These are phyloP conservation scores for Limenitis camilla DNA, from an alignment of 2,888 invertebrate genomes.

Conservation along the genomic window DNA sequence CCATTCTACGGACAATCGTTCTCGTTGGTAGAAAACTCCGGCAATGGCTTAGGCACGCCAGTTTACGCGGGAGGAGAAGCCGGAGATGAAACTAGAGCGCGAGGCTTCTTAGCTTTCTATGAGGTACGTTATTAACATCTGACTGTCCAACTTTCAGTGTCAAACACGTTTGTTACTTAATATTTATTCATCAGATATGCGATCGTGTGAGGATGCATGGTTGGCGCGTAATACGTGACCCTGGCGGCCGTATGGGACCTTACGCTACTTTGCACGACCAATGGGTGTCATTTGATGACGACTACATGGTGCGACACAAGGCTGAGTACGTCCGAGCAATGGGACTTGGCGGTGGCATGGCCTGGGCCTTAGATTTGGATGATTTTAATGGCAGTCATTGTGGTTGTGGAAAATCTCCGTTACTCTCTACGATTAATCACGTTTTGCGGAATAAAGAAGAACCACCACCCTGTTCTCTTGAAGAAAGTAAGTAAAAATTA, in stretches of 20 bases:
- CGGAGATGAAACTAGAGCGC: conserved; percentile 88
- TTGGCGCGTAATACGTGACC: conserved; percentile 86
- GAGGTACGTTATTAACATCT: conserved; percentile 73
- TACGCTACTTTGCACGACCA: conserved; percentile 89
- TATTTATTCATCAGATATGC: conserved; percentile 78
- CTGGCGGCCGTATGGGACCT: conserved; percentile 88
- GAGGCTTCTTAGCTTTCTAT: conserved; percentile 91
- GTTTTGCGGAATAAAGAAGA: conserved; percentile 81
- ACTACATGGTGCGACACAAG: conserved; percentile 87
- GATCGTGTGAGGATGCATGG: conserved; percentile 82
- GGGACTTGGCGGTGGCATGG: conserved; percentile 89
- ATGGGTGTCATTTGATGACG: conserved; percentile 96
- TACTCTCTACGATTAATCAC: conserved; percentile 86
- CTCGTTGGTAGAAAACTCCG: conserved; percentile 79
- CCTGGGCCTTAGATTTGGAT: conserved; percentile 91
- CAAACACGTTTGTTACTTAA: not conserved
- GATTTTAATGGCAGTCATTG: conserved; percentile 86
- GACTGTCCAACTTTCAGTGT: not conserved
- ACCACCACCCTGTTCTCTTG: conserved; percentile 69
- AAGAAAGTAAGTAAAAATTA: conserved; percentile 49
- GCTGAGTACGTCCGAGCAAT: conserved; percentile 86
- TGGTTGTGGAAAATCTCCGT: conserved; percentile 86
- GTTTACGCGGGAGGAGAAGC: conserved; percentile 92
- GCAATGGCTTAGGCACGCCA: conserved; percentile 81
- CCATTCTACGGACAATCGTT: conserved; percentile 94